Evolutionary conservation across 2,888 invertebrate genomes (phyloP), one percentile per base, ranked within the genome.

Genomic region (Caenorhabditis becei): DNA sequence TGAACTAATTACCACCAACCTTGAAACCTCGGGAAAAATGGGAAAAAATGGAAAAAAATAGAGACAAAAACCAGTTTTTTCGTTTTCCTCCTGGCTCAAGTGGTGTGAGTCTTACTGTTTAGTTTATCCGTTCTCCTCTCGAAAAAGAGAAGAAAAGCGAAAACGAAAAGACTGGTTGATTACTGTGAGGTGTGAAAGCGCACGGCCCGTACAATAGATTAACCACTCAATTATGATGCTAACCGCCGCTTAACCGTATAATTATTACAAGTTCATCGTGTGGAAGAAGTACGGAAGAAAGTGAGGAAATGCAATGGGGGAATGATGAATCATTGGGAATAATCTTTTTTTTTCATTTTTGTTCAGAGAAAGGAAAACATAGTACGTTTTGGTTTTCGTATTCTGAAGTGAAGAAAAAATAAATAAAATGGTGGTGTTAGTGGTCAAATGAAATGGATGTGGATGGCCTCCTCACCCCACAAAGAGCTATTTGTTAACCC

Each of bases 401-500:
- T n/a, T n/a, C n/a, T n/a, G n/a, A n/a, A n/a, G n/a, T n/a, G n/a
- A n/a, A n/a, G n/a, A n/a, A n/a, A n/a, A n/a, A n/a, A n/a, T n/a
- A n/a, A n/a, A n/a, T n/a, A n/a, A n/a, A n/a, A n/a, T n/a, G n/a
- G n/a, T n/a, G 7, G 14, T 41, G 14, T 10, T 59, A 47, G 35
- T 58, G 72, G 58, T 74, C 72, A 74, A 74, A 74, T 74, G 65
- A 65, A 58, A 65, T 47, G 49, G 56, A 72, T 71, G 70, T 49
- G 62, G 72, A 62, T 49, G 49, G 49, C 41, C 41, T 14, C 41
- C 5, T 41, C 41, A 1, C 35, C 16, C 56, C 66, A 74, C 74
- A 74, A 74, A 74, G 74, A 74, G 74, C 74, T 74, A 74, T 74
- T 74, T 74, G 74, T 74, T 74, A 74, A 74, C 53, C 54, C 71